These are phyloP conservation scores for Myodes glareolus DNA, from an alignment of 2,113 vertebrate species.

Conservation along the genomic window DNA sequence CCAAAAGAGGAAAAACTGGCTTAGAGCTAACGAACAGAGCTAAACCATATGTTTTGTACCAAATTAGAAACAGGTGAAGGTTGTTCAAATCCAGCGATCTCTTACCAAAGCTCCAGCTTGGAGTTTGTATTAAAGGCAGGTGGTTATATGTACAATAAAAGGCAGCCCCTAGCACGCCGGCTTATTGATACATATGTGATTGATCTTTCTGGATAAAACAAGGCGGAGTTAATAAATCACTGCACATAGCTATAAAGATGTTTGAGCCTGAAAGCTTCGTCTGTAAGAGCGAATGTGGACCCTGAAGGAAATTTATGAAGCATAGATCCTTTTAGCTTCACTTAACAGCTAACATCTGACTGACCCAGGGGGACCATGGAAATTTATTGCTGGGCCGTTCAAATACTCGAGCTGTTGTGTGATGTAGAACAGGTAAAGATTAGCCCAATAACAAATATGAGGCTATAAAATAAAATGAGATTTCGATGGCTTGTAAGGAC, in stretches of 20 bases:
- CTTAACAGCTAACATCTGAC: slow-evolving; percentile 88
- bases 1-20: slow-evolving; percentile 83
- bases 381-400: slow-evolving; percentile 81
- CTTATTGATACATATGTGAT: slow-evolving; percentile 82
- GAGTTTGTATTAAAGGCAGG: slow-evolving; percentile 86
- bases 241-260: slow-evolving; percentile 81
- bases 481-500: slow-evolving; percentile 74
- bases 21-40: slow-evolving; percentile 87
- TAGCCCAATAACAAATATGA: slow-evolving; percentile 80
- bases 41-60: slow-evolving; percentile 90
- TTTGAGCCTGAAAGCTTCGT: slow-evolving; percentile 84
- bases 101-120: slow-evolving; percentile 86
- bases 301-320: slow-evolving; percentile 83
- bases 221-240: slow-evolving; percentile 85
- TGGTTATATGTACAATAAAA: slow-evolving; percentile 84
- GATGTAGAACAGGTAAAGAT: slow-evolving; percentile 80
- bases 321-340: slow-evolving; percentile 86
- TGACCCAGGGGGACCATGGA: slow-evolving; percentile 73
- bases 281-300: slow-evolving; percentile 81
- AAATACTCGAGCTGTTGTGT: slow-evolving; percentile 79
- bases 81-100: slow-evolving; percentile 88
- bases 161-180: slow-evolving; percentile 78
- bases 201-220: slow-evolving; percentile 83
- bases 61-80: slow-evolving; percentile 93
- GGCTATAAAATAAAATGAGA: slow-evolving; percentile 78